phyloP scores from a whole-genome alignment of 2,113 vertebrate species.

The Cryptomyrus ogoouensis region DNA sequence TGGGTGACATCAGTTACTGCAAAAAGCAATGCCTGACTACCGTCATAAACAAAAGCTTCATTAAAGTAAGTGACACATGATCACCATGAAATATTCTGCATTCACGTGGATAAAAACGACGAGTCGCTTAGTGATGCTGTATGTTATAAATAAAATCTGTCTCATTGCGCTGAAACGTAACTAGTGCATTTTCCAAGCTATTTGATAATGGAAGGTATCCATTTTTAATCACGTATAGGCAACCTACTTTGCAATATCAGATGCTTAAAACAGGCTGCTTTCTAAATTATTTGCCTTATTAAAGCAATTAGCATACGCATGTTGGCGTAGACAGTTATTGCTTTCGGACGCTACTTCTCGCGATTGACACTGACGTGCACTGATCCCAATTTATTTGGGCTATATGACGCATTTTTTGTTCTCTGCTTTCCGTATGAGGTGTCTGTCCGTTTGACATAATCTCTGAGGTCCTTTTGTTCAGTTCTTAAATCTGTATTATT shows the following conservation, averaged over 20 bases:
- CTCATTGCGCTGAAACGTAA: not conserved
- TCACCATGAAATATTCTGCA: not conserved
- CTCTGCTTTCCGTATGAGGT: not conserved
- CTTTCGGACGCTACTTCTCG: not conserved
- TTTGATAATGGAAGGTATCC: not conserved
- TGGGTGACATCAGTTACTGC: conserved; percentile 78
- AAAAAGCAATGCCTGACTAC: conserved; percentile 71
- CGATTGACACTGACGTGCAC: not conserved
- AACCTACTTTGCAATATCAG: conserved; percentile 6
- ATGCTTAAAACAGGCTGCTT: conserved; percentile 20
- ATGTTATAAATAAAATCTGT: not conserved
- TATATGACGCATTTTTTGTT: not conserved
- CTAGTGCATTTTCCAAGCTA: not conserved
- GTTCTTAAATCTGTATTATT: not conserved
- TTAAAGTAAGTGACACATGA: conserved; percentile 61
- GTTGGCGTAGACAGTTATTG: conserved; percentile 7
- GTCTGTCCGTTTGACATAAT: not conserved
- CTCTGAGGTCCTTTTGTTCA: not conserved
- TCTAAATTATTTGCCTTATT: not conserved
- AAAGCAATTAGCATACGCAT: not conserved
- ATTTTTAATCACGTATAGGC: not conserved
- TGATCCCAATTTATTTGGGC: not conserved
- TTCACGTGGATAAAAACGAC: not conserved
- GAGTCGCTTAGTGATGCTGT: not conserved
- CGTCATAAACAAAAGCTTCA: conserved; percentile 65